These are phyloP conservation scores for Cotesia glomerata DNA, from an alignment of 1,140 invertebrate species.

Conservation along the genomic window DNA sequence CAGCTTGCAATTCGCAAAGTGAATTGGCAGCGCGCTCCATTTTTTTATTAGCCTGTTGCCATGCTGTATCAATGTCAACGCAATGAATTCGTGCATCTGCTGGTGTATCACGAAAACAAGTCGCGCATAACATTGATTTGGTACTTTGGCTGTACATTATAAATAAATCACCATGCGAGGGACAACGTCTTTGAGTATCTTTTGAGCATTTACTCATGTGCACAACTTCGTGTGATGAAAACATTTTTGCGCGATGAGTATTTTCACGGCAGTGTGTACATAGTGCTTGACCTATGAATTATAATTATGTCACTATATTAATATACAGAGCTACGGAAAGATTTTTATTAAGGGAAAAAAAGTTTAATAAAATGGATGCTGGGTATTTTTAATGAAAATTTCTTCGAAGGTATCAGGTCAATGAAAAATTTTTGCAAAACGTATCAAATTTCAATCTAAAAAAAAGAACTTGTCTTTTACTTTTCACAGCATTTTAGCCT, in stretches of 20 bases:
- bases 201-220: slow-evolving; percentile 74
- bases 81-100: slow-evolving; percentile 71
- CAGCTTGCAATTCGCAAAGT: slow-evolving; percentile 69
- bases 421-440: too few relatives aligned
- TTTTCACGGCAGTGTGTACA: slow-evolving; percentile 74
- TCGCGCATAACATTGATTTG: slow-evolving; percentile 74
- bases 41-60: slow-evolving; percentile 71
- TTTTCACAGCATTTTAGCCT: too few relatives aligned
- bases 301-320: background rate
- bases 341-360: too few relatives aligned
- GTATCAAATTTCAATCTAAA: too few relatives aligned
- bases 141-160: slow-evolving; percentile 75
- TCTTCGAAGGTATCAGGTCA: too few relatives aligned
- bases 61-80: slow-evolving; percentile 76
- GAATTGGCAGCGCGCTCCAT: slow-evolving; percentile 67
- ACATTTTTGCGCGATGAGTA: slow-evolving; percentile 77
- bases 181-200: slow-evolving; percentile 72
- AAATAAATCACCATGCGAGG: slow-evolving; percentile 72
- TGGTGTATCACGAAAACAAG: slow-evolving; percentile 73
- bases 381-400: too few relatives aligned
- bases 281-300: slow-evolving; percentile 70
- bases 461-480: too few relatives aligned
- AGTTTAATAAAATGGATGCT: too few relatives aligned
- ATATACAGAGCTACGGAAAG: too few relatives aligned
- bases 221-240: slow-evolving; percentile 74